Percentiles rank a stretch among this genome's conserved stretches.
phyloP scores from a whole-genome alignment of 2,113 vertebrate species.

The Trematocara macrostoma region DNA sequence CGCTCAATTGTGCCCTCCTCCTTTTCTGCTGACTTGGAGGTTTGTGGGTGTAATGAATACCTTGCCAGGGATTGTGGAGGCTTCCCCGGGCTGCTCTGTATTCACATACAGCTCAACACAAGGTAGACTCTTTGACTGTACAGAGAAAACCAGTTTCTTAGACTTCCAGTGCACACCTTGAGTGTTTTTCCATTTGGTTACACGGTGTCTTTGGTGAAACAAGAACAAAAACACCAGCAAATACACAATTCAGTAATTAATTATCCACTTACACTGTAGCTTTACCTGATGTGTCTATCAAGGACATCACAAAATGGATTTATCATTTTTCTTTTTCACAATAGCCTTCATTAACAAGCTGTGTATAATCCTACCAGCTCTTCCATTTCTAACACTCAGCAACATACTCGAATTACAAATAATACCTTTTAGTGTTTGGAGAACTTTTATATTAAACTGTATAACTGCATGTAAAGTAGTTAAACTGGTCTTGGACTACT shows the following conservation, averaged over 20 bases:
- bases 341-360: not conserved
- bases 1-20: constrained; percentile 23
- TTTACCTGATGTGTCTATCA: not conserved
- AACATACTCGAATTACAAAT: not conserved
- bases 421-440: not conserved
- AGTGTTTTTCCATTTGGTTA: not conserved
- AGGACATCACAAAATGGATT: not conserved
- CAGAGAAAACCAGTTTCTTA: constrained; percentile 15
- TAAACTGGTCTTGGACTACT: not conserved
- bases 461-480: rapidly evolving
- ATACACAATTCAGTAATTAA: not conserved
- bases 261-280: not conserved
- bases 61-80: constrained; percentile 26
- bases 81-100: constrained; percentile 30
- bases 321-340: not conserved
- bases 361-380: not conserved
- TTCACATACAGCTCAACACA: constrained; percentile 26
- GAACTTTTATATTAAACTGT: not conserved
- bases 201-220: not conserved
- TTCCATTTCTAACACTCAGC: not conserved
- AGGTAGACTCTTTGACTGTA: constrained; percentile 11
- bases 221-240: not conserved
- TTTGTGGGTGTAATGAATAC: constrained; percentile 55
- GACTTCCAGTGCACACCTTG: not conserved
- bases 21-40: constrained; percentile 53